These are phyloP conservation scores for Xestia c-nigrum DNA, from an alignment of 2,888 invertebrate genomes.

Conservation along the genomic window DNA sequence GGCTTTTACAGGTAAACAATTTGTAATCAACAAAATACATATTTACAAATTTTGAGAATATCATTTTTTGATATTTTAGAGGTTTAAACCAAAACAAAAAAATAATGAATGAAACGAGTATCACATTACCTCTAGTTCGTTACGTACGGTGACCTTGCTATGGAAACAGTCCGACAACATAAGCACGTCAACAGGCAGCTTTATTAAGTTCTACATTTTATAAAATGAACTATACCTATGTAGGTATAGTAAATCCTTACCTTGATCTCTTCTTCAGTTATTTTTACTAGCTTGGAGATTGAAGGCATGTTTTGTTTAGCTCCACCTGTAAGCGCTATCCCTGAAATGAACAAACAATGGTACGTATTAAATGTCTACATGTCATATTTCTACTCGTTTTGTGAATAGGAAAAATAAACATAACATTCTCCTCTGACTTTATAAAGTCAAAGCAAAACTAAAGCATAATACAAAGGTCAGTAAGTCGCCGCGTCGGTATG, in stretches of 20 bases:
- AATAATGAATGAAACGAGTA: background rate
- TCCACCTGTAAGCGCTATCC: slow-evolving; percentile 85
- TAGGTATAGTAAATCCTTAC: slow-evolving; percentile 68
- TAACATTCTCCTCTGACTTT: background rate
- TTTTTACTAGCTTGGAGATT: slow-evolving; percentile 91
- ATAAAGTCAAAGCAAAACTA: background rate
- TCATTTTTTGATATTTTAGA: slow-evolving; percentile 7
- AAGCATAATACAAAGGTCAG: background rate
- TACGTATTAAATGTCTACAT: too few relatives aligned
- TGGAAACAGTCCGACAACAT: background rate
- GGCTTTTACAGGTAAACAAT: background rate
- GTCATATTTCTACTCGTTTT: background rate
- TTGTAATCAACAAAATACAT: background rate
- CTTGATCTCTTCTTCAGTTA: slow-evolving; percentile 90
- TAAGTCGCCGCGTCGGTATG: background rate
- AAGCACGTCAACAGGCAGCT: background rate
- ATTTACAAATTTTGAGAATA: slow-evolving; percentile 12
- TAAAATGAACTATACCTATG: background rate
- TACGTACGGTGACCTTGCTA: background rate
- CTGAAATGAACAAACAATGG: slow-evolving; percentile 65
- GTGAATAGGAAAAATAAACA: background rate
- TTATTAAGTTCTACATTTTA: background rate
- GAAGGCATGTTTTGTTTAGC: slow-evolving; percentile 89
- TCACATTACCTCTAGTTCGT: background rate
- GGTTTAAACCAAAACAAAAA: background rate